A percentile compares a stretch with the other conserved stretches of the same genome.
Evolutionary conservation across 2,113 vertebrate genomes (phyloP).

Genomic region (Phalacrocorax aristotelis): DNA sequence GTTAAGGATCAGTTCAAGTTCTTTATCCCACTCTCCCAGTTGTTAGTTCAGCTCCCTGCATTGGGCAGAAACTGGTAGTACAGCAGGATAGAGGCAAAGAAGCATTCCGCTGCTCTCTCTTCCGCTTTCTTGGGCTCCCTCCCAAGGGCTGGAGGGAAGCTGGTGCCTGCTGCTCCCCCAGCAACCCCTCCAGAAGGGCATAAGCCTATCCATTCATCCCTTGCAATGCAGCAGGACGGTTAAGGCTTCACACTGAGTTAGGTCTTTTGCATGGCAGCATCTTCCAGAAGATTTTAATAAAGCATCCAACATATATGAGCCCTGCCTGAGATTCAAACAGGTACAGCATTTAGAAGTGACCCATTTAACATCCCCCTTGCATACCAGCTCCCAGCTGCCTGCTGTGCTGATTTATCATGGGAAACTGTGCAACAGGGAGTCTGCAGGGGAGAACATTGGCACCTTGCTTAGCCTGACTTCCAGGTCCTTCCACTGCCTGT

Average conservation of each 20-base stretch:
- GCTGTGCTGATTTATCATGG: not conserved
- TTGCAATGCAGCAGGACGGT: not conserved
- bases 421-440: not conserved
- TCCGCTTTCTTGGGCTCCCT: not conserved
- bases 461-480: not conserved
- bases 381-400: not conserved
- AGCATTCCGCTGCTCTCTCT: not conserved
- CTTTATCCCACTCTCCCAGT: not conserved
- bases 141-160: not conserved
- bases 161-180: not conserved
- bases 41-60: not conserved
- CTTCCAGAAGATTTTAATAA: not conserved
- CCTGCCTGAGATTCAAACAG: not conserved
- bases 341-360: not conserved
- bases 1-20: not conserved
- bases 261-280: not conserved
- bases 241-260: not conserved
- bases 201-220: not conserved
- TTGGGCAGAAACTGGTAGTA: not conserved
- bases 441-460: not conserved
- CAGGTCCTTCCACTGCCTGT: not conserved
- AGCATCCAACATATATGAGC: fast-evolving
- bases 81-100: not conserved
- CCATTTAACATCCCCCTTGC: fast-evolving
- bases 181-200: not conserved